Evolutionary conservation across 2,888 invertebrate genomes (phyloP).

Genomic region (Zaprionus bogoriensis): DNA sequence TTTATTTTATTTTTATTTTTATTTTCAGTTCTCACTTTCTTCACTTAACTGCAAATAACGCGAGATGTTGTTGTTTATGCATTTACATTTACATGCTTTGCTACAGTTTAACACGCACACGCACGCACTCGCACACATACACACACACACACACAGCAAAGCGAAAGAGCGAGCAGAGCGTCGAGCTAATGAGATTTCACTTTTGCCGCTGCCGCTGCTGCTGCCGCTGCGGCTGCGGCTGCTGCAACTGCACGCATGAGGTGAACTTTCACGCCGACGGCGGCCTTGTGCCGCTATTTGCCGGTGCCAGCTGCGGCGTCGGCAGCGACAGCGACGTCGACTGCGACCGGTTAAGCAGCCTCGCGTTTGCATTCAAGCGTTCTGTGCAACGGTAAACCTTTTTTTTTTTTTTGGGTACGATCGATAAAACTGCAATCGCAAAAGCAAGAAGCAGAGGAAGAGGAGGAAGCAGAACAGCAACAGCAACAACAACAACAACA

Average conservation of each 20-base stretch:
- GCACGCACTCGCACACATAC: constrained; percentile 8
- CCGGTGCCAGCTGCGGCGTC: constrained; percentile 40
- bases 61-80: constrained; percentile 12
- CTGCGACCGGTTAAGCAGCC: constrained; percentile 29
- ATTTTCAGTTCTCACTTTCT: background rate
- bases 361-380: constrained; percentile 6
- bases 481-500: constrained; percentile 13
- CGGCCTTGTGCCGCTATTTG: constrained; percentile 46
- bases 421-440: constrained; percentile 36
- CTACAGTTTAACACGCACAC: constrained; percentile 28
- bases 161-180: constrained; percentile 14
- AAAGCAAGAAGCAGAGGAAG: background rate
- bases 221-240: constrained; percentile 7
- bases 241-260: constrained; percentile 18
- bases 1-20: constrained; percentile 1
- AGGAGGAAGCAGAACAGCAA: too few relatives aligned
- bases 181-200: constrained; percentile 43
- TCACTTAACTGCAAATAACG: constrained; percentile 10
- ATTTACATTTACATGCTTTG: constrained; percentile 23
- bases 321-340: constrained; percentile 5
- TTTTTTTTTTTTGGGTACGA: constrained; percentile 21
- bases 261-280: constrained; percentile 50
- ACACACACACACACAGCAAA: constrained; percentile 6
- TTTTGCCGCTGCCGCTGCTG: constrained; percentile 18
- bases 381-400: constrained; percentile 3